Conservation (phyloP, 2,113 vertebrate species). For the Phyllopteryx taeniolatus region DNA sequence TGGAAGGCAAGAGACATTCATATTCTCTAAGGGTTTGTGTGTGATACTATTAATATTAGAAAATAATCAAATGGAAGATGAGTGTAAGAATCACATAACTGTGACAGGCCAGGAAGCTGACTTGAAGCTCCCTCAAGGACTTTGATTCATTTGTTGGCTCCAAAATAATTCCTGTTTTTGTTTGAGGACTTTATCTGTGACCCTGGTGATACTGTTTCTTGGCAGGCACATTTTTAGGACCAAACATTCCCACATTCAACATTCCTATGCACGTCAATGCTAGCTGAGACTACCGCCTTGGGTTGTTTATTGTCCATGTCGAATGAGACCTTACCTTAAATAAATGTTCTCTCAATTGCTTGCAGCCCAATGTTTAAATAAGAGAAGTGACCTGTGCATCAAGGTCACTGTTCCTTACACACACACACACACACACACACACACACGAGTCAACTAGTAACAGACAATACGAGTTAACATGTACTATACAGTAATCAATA, state of each 20-base stretch:
- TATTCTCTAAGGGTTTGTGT: not conserved
- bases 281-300: not conserved
- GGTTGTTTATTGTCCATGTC: not conserved
- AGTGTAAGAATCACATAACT: not conserved
- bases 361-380: not conserved
- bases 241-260: slow-evolving; percentile 13
- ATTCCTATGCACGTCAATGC: not conserved
- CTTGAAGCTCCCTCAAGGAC: slow-evolving; percentile 4
- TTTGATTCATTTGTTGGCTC: not conserved
- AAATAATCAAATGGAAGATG: not conserved
- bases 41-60: not conserved
- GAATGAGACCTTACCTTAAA: not conserved
- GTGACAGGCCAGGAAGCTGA: not conserved
- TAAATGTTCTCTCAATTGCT: not conserved
- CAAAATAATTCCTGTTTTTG: slow-evolving; percentile 33
- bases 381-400: not conserved
- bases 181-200: slow-evolving; percentile 8
- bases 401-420: not conserved
- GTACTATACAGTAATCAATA: not conserved
- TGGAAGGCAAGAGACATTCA: not conserved
- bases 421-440: slow-evolving; percentile 12
- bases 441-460: slow-evolving; percentile 35
- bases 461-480: not conserved
- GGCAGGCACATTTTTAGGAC: not conserved
- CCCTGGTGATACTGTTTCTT: slow-evolving; percentile 6